Evolutionary conservation across 2,113 vertebrate species (phyloP), one percentile per base, ranked within the genome.

Genomic region (Festucalex cinctus): DNA sequence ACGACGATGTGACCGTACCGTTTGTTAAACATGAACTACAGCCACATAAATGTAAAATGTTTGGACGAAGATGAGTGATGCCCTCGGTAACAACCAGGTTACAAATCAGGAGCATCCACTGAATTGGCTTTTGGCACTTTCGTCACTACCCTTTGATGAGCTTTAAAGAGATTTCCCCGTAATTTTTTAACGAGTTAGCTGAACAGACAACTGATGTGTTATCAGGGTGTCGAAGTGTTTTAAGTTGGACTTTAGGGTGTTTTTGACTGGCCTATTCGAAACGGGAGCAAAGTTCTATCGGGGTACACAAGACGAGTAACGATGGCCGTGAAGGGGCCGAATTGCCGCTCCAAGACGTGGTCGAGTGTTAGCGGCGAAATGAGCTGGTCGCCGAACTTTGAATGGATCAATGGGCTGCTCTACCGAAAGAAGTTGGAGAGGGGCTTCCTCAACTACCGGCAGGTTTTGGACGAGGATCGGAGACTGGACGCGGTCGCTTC

Each of bases 401-500:
- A 93, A 77, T 57, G 83, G 48, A 92, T 93, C 9, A 89, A 88
- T 62, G 92, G 92, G 24, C 76, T 88, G 57, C 70, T 92, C 68
- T 93, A 92, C 81, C 92, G 92, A 48, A 93, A 88, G 80, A 92
- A 92, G 79, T 85, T 93, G 70, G 92, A 93, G 39, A 88, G 60
- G 28, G 92, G 92, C 24, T 90, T 81, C 64, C 83, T 92, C 61
- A 90, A 92, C 80, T 93, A 92, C 82, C 85, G 92, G 49, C 92
- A 93, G 82, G 92, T 93, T 28, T 54, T 93, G 80, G 86, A 76
- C 0, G 90, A 89, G 54, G 90, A 90, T 59, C 84, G 91, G 76
- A 75, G 90, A 54, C 84, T 74, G 0, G 87, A 89, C 65, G 91
- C 90, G 57, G 80, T 93, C 71, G 67, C 82, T 63, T 88, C 86